Evolutionary conservation across 2,113 vertebrate genomes (phyloP), one percentile per base, ranked within the genome.

Genomic region (Corydoras sp.): DNA sequence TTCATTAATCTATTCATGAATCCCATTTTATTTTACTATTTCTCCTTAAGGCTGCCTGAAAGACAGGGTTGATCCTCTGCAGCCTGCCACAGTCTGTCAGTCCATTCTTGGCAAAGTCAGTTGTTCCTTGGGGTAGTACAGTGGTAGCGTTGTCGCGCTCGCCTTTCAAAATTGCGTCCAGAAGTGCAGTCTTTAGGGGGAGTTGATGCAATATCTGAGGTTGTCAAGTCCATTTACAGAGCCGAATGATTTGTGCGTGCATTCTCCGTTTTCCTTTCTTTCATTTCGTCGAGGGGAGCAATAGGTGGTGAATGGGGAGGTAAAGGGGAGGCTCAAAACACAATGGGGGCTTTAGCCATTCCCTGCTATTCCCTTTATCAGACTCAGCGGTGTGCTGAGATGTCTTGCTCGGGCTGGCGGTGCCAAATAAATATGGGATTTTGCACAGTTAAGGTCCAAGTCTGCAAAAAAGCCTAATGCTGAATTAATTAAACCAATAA

Each of bases 151-250:
- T 55, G 54, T 56, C 15, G 58, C 68, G 56, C 49, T 65, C 18
- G 48, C 55, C n/a, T 75, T 75, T 62, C 65, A 72, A 70, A 65
- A 65, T 51, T 49, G n/a, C 14, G 64, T 29, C 69, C 53, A 73
- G 61, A 54, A 61, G 15, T 10, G 48, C 48, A 63, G 74, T 74
- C 62, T 82, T 75, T 79, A 15, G 4, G 54, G 58, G 67, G 54
- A 63, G 69, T 80, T 69, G 83, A 81, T 71, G 71, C 31, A 68
- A 79, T 82, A 87, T 83, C 77, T 69, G 77, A 80, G 71, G 79
- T 75, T 83, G 81, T 87, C 79, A 79, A 79, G 80, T 84, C 81
- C 71, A 65, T 84, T 87, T 84, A 78, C 68, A 74, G 62, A 81
- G 70, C 64, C 55, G 68, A 54, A 43, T 79, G 81, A 85, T 82